A percentile compares a stretch with the other conserved stretches of the same genome.
phyloP scores from a whole-genome alignment of 2,888 invertebrate genomes.

The Lysandra coridon region DNA sequence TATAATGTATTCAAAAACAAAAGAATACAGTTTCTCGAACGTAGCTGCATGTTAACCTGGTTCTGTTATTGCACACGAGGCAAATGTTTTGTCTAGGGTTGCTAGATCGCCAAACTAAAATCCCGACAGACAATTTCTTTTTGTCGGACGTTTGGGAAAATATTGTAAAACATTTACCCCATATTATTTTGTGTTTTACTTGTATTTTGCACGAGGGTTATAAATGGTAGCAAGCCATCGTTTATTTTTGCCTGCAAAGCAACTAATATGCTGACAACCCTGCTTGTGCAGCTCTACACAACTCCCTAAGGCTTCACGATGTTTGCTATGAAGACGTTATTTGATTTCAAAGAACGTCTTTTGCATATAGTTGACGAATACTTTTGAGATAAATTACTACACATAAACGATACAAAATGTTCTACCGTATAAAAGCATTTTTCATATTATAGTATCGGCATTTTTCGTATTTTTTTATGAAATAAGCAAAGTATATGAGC shows the following conservation, averaged over 20 bases:
- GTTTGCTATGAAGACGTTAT: conserved; percentile 6
- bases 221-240: too few relatives aligned
- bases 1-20: not conserved
- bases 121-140: not conserved
- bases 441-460: too few relatives aligned
- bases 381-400: not conserved
- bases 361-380: conserved; percentile 5
- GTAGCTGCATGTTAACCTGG: conserved; percentile 10
- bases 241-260: not conserved
- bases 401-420: not conserved
- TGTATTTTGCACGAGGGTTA: too few relatives aligned
- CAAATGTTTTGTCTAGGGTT: not conserved
- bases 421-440: too few relatives aligned
- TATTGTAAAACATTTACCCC: not conserved
- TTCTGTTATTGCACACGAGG: not conserved
- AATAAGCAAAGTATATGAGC: too few relatives aligned
- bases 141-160: not conserved
- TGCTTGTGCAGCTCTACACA: not conserved
- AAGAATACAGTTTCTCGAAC: not conserved
- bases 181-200: not conserved
- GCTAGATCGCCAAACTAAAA: not conserved
- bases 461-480: too few relatives aligned
- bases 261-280: not conserved
- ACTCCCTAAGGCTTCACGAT: not conserved
- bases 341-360: conserved; percentile 4